Evolutionary conservation across 2,113 vertebrate genomes (phyloP), one percentile per base, ranked within the genome.

Genomic region (Mohoua ochrocephala): DNA sequence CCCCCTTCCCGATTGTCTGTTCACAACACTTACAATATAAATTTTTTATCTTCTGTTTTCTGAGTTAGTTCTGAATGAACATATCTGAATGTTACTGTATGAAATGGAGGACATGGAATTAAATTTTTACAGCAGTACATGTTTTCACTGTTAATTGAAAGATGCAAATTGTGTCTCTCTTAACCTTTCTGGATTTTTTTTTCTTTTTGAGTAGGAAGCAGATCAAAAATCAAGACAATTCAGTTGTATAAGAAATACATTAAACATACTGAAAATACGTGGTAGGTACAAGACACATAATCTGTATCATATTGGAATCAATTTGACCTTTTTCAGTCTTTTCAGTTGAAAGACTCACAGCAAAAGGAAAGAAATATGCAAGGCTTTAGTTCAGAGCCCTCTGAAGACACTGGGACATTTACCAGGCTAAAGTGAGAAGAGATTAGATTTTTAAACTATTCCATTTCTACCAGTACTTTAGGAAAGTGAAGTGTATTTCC

Each of bases 381-480:
- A 75, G 27, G 20, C 17, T 45, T 70, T 56, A 44, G 5, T 73
- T 75, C 39, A 76, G 79, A 94, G 37, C 4, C n/a, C 20, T 64
- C 26, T 50, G 63, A 95, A 91, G 70, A 75, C 57, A 80, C 20
- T 35, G 17, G 57, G 71, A 95, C 47, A 76, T 68, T 91, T 75
- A 76, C 42, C 70, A 95, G 75, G 75, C 71, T 61, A 41, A 85
- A 94, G 31, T 83, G 85, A 76, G 84, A 83, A 64, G 70, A 84
- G 75, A 94, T 84, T 90, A 90, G 79, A 87, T 82, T 87, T 88
- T 95, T 68, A 73, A 94, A 86, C 49, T 80, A 33, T 45, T 95
- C 59, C 7, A 69, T 92, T 95, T 94, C 41, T 90, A 76, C 53
- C 20, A 61, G 49, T 83, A 69, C 37, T 90, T 90, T 56, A 77